These are phyloP conservation scores for Syngnathus floridae DNA, from an alignment of 2,113 vertebrate genomes.

Conservation along the genomic window DNA sequence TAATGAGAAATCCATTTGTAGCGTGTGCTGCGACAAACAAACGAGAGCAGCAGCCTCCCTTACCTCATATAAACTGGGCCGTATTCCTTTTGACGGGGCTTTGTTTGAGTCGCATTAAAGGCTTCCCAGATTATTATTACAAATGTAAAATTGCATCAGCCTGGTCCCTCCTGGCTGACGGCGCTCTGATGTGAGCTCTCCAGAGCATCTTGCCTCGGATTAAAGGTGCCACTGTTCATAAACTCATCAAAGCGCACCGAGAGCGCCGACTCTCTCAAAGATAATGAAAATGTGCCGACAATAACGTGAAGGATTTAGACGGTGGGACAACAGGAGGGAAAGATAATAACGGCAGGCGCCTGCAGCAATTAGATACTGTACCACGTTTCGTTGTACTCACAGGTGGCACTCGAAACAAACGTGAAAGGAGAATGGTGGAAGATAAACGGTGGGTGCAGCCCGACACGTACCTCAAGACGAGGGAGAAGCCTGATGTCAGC, in stretches of 20 bases:
- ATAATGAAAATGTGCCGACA: constrained; percentile 60
- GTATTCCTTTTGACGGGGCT: constrained; percentile 57
- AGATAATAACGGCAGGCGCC: constrained; percentile 31
- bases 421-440: background rate
- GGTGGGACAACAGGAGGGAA: background rate
- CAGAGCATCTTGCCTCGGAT: constrained; percentile 54
- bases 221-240: constrained; percentile 64
- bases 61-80: constrained; percentile 40
- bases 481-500: background rate
- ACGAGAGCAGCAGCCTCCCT: constrained; percentile 34
- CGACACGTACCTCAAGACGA: no score
- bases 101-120: constrained; percentile 61
- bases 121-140: constrained; percentile 66
- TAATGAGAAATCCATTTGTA: constrained; percentile 63
- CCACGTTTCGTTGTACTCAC: constrained; percentile 12
- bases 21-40: constrained; percentile 51
- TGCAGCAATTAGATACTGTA: constrained; percentile 16
- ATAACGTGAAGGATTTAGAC: constrained; percentile 45
- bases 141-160: constrained; percentile 60
- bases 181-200: constrained; percentile 41
- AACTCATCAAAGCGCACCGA: constrained; percentile 54
- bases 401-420: constrained; percentile 1
- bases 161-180: constrained; percentile 38
- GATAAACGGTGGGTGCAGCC: background rate
- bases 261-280: constrained; percentile 47